A percentile compares a stretch with the other conserved stretches of the same genome.
These are phyloP conservation scores for Esox niger DNA, from an alignment of 2,113 vertebrate species.

Conservation along the genomic window DNA sequence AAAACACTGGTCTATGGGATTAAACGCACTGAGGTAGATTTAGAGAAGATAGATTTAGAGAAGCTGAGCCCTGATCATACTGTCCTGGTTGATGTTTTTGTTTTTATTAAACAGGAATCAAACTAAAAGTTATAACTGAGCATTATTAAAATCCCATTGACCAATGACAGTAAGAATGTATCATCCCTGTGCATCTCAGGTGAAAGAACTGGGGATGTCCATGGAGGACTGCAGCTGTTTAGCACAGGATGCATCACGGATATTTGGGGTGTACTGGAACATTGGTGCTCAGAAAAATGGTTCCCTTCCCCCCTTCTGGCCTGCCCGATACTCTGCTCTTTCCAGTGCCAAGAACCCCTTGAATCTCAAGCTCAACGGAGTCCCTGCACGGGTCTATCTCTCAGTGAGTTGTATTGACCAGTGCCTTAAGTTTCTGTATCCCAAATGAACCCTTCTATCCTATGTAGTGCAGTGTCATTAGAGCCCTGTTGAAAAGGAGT, in stretches of 20 bases:
- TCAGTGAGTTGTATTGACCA: slow-evolving; percentile 65
- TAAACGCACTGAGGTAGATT: no score
- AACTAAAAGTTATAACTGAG: no score
- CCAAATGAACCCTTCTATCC: no score
- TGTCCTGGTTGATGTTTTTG: no score
- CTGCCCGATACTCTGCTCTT: slow-evolving; percentile 64
- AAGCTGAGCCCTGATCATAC: no score
- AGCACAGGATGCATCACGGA: slow-evolving; percentile 68
- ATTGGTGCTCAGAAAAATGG: slow-evolving; percentile 53
- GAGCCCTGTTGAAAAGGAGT: no score
- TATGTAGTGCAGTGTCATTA: background rate
- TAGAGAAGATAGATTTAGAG: no score
- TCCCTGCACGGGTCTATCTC: slow-evolving; percentile 73
- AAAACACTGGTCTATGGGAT: no score
- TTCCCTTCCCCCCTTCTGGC: slow-evolving; percentile 70
- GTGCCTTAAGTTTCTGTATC: no score
- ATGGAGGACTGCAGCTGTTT: slow-evolving; percentile 79
- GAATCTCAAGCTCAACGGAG: slow-evolving; percentile 70
- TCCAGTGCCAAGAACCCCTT: slow-evolving; percentile 70
- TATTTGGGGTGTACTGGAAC: slow-evolving; percentile 73
- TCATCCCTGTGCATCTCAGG: slow-evolving; percentile 47
- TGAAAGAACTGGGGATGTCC: slow-evolving; percentile 75
- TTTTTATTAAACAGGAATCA: no score
- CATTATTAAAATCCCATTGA: no score
- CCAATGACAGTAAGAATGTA: background rate